Evolutionary conservation across 2,888 invertebrate species (phyloP).

Genomic region (Pollenia griseotomentosa): DNA sequence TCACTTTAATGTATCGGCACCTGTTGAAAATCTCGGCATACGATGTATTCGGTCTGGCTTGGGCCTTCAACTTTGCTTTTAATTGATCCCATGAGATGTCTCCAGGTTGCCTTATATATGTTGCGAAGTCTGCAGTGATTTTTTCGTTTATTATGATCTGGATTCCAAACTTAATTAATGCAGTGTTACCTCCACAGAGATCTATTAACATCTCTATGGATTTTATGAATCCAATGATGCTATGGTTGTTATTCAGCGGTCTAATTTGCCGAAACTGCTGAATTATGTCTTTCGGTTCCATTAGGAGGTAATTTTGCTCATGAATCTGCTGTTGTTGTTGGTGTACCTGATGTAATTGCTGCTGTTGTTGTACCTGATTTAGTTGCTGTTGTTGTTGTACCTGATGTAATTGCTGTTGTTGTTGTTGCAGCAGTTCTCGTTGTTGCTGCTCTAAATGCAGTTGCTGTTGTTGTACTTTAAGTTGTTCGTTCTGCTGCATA

Average conservation of each 20-base stretch:
- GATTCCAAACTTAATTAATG: neutral
- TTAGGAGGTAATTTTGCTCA: neutral
- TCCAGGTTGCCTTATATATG: neutral
- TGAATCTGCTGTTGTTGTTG: neutral
- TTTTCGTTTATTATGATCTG: neutral
- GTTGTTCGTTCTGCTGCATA: neutral
- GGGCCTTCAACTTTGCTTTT: neutral
- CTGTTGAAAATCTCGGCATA: slow-evolving; percentile 15
- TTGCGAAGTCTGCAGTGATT: neutral
- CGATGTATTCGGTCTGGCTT: slow-evolving; percentile 9
- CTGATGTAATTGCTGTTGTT: no score
- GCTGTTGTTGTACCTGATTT: neutral
- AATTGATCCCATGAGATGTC: neutral
- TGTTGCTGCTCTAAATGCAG: neutral
- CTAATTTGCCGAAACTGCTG: slow-evolving; percentile 16
- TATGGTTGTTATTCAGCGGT: neutral
- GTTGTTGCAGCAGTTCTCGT: neutral
- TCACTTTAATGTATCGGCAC: slow-evolving; percentile 9
- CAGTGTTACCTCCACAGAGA: neutral
- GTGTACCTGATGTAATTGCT: no score
- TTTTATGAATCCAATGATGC: slow-evolving; percentile 1
- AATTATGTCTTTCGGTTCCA: neutral
- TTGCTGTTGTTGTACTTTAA: neutral
- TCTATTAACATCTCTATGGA: neutral
- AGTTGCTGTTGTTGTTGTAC: no score